phyloP scores from a whole-genome alignment of 1,140 invertebrate species.

The Vanessa tameamea region DNA sequence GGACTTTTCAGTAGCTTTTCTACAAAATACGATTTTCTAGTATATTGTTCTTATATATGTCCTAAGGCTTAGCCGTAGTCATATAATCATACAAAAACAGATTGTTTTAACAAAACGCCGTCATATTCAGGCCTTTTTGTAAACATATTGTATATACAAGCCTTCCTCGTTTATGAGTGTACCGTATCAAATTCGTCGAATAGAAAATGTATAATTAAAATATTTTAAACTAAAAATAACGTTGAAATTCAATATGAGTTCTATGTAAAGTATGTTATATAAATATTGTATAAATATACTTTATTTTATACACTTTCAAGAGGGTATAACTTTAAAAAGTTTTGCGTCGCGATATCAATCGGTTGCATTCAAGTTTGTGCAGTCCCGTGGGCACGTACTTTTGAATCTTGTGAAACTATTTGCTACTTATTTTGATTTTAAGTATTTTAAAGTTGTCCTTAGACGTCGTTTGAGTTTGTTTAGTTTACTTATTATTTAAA shows the following conservation, averaged over 20 bases:
- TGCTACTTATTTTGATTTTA: background rate
- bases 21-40: background rate
- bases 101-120: too few relatives aligned
- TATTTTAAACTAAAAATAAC: background rate
- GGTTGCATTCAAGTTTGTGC: background rate
- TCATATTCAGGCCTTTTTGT: too few relatives aligned
- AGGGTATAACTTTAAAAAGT: slow-evolving; percentile 20
- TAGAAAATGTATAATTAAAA: too few relatives aligned
- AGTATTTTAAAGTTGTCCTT: background rate
- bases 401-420: background rate
- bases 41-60: background rate
- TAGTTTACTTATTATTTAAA: too few relatives aligned
- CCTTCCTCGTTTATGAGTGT: too few relatives aligned
- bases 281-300: background rate
- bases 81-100: too few relatives aligned
- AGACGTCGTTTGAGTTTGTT: background rate
- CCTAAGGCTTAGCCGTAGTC: background rate
- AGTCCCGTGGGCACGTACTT: background rate
- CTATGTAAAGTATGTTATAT: background rate
- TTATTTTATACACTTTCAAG: slow-evolving; percentile 4
- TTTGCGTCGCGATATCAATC: slow-evolving; percentile 18
- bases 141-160: too few relatives aligned
- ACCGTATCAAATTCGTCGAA: too few relatives aligned
- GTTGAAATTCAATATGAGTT: background rate
- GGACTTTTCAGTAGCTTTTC: background rate